These are phyloP conservation scores for Beroe ovata DNA, from an alignment of 37 sponge, comb jelly and placozoan genomes.

Conservation along the genomic window DNA sequence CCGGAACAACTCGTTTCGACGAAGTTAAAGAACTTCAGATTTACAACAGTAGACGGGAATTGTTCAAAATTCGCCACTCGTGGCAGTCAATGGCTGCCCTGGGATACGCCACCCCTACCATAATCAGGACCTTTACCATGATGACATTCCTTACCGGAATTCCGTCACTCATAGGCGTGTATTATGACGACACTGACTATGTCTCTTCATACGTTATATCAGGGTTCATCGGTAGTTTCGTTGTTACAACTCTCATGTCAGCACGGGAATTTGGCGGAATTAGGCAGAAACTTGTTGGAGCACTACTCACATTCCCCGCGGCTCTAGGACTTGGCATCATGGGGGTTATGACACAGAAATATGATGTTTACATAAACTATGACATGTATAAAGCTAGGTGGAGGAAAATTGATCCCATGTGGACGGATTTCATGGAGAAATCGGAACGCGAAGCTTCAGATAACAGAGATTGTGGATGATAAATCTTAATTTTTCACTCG, in stretches of 20 bases:
- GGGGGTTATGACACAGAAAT: not conserved
- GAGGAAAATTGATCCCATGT: conserved; percentile 35
- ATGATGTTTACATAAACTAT: conserved; percentile 19
- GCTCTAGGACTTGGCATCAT: not conserved
- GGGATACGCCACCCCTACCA: conserved; percentile 29
- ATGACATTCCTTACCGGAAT: conserved; percentile 6
- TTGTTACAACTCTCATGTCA: not conserved
- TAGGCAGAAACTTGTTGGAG: conserved; percentile 3
- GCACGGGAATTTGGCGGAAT: not conserved
- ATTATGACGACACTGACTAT: conserved; percentile 15
- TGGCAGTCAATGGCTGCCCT: not conserved
- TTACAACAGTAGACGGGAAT: not conserved
- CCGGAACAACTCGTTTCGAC: not conserved
- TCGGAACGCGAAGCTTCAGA: too few species aligned
- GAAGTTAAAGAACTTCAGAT: not conserved
- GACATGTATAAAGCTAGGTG: conserved; percentile 34
- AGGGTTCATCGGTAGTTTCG: not conserved
- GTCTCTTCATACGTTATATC: not conserved
- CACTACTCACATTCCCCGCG: not conserved
- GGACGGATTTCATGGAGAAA: conserved; percentile 21
- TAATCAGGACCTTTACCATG: not conserved
- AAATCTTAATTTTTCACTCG: too few species aligned
- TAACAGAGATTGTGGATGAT: too few species aligned
- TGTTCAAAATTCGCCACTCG: not conserved
- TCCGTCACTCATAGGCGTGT: conserved; percentile 27